phyloP scores from a whole-genome alignment of 2,113 vertebrate species.

The Ceuthmochares aereus region DNA sequence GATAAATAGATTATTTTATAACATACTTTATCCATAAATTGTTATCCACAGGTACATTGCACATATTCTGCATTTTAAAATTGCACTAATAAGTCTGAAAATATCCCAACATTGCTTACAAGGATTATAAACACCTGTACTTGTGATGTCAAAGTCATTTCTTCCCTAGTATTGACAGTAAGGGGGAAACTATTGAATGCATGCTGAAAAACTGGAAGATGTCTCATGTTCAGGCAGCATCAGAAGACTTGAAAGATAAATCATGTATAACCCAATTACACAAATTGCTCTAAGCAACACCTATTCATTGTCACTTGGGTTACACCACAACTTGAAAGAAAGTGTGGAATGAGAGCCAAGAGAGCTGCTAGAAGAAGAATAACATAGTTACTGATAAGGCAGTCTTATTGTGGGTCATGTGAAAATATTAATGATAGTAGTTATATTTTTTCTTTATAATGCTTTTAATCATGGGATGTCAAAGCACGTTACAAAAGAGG shows the following conservation, averaged over 20 bases:
- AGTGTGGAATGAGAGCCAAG: neutral
- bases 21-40: neutral
- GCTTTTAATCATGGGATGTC: neutral
- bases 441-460: neutral
- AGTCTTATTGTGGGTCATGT: neutral
- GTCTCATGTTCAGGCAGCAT: neutral
- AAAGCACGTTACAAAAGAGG: neutral
- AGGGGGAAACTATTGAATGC: neutral
- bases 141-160: neutral
- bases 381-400: neutral
- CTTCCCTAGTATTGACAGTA: neutral
- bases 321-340: neutral
- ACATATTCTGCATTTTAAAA: neutral
- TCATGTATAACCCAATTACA: neutral
- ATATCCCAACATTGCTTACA: neutral
- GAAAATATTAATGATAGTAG: neutral
- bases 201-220: neutral
- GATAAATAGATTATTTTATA: neutral
- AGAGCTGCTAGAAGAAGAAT: neutral
- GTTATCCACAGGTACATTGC: neutral
- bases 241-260: neutral
- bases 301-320: neutral
- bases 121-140: neutral
- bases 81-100: neutral
- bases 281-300: neutral